Evolutionary conservation across 2,888 invertebrate genomes (phyloP).

Genomic region (Drosophila vallismaia): DNA sequence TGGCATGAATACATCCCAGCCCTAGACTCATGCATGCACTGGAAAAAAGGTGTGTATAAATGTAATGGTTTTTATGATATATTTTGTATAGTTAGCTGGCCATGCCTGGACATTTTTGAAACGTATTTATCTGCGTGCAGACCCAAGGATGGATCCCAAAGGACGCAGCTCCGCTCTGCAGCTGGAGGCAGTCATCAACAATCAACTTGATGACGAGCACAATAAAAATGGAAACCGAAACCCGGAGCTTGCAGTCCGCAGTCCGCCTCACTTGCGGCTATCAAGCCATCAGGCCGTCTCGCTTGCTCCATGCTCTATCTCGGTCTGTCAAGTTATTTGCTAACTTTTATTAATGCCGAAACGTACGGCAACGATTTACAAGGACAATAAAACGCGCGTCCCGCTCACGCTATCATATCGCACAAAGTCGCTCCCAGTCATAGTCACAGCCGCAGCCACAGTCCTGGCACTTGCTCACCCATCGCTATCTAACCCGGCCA

Average conservation of each 20-base stretch:
- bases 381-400: slow-evolving; percentile 78
- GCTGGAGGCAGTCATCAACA: slow-evolving; percentile 75
- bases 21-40: neutral
- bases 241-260: slow-evolving; percentile 63
- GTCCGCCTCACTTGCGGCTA: slow-evolving; percentile 50
- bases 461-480: slow-evolving; percentile 63
- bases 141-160: slow-evolving; percentile 22
- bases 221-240: slow-evolving; percentile 77
- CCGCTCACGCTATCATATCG: slow-evolving; percentile 73
- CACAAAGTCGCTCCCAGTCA: slow-evolving; percentile 78
- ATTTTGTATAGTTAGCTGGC: no score
- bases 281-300: slow-evolving; percentile 14
- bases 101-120: neutral
- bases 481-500: slow-evolving; percentile 71
- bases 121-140: neutral
- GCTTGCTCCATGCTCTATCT: slow-evolving; percentile 33
- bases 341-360: slow-evolving; percentile 79
- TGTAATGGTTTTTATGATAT: neutral
- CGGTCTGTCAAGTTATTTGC: slow-evolving; percentile 68
- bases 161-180: slow-evolving; percentile 24
- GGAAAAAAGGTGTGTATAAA: neutral
- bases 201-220: slow-evolving; percentile 79
- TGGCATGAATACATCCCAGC: slow-evolving; percentile 41
- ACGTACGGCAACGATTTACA: slow-evolving; percentile 79
- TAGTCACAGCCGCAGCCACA: slow-evolving; percentile 62